Percentiles rank a stretch among this genome's conserved stretches.
phyloP scores from a whole-genome alignment of 2,113 vertebrate genomes.

The Polyodon spathula region DNA sequence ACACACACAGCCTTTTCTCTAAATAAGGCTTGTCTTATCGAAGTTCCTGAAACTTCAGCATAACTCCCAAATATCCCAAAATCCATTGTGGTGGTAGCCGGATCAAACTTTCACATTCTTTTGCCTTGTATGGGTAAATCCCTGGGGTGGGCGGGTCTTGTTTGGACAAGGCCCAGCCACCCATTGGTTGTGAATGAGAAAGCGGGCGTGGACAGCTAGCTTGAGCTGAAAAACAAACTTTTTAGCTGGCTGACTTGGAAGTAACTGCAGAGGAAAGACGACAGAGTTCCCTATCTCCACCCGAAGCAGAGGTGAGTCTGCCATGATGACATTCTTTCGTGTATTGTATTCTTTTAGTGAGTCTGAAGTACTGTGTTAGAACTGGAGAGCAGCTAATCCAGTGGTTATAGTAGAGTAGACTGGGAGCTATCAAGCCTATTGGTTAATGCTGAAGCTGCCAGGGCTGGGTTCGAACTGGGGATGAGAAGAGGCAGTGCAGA shows the following conservation, averaged over 20 bases:
- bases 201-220: slow-evolving; percentile 34
- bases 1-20: slow-evolving; percentile 45
- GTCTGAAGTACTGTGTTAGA: neutral
- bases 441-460: no score
- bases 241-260: slow-evolving; percentile 41
- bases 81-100: slow-evolving; percentile 38
- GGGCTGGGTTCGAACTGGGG: no score
- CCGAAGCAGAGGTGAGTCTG: slow-evolving; percentile 47
- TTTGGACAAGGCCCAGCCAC: slow-evolving; percentile 23
- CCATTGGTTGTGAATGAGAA: slow-evolving; percentile 46
- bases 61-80: slow-evolving; percentile 50
- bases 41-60: slow-evolving; percentile 59
- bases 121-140: slow-evolving; percentile 77
- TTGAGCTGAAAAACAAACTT: slow-evolving; percentile 59
- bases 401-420: no score
- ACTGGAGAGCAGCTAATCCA: no score
- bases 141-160: slow-evolving; percentile 49
- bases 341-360: slow-evolving; percentile 1
- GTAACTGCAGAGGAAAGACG: slow-evolving; percentile 37
- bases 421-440: no score
- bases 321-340: slow-evolving; percentile 18
- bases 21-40: slow-evolving; percentile 68
- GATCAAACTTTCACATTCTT: slow-evolving; percentile 64
- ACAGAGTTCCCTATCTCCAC: slow-evolving; percentile 31
- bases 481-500: no score